phyloP scores from a whole-genome alignment of 2,797 vertebrate species.

The Pampus argenteus region DNA sequence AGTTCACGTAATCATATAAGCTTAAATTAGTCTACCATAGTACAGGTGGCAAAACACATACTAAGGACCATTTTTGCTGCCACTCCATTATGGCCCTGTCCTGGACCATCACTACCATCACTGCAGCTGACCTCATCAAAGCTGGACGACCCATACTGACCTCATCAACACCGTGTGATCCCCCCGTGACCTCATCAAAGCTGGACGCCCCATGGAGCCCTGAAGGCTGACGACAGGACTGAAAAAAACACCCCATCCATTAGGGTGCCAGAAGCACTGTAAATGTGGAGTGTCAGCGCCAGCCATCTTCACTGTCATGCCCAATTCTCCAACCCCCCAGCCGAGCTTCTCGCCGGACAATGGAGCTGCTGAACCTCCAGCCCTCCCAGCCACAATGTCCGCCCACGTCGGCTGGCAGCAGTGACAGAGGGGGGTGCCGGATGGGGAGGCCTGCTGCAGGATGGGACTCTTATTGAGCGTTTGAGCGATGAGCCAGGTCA shows the following conservation, averaged over 20 bases:
- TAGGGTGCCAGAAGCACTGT: conserved; percentile 83
- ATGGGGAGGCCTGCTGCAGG: conserved; percentile 83
- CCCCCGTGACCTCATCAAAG: conserved; percentile 87
- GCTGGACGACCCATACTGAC: conserved; percentile 84
- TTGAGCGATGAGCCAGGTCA: conserved; percentile 90
- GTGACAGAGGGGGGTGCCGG: conserved; percentile 69
- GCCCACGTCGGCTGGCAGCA: conserved; percentile 82
- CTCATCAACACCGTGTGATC: conserved; percentile 86
- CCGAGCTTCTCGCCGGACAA: conserved; percentile 74
- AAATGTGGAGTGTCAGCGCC: conserved; percentile 75
- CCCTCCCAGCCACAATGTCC: conserved; percentile 81
- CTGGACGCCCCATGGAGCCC: conserved; percentile 78
- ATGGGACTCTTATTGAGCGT: conserved; percentile 87
- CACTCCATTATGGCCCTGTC: conserved; percentile 69
- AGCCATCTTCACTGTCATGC: conserved; percentile 80
- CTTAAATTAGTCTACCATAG: conserved; percentile 40
- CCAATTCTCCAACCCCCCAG: conserved; percentile 72
- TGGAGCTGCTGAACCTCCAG: conserved; percentile 71
- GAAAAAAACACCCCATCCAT: conserved; percentile 84
- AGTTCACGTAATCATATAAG: conserved; percentile 6
- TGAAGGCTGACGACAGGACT: conserved; percentile 69
- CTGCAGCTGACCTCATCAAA: conserved; percentile 86
- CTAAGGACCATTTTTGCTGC: conserved; percentile 71
- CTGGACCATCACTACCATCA: conserved; percentile 56
- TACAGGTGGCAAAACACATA: conserved; percentile 61